These are phyloP conservation scores for Tonatia bakeri DNA, from an alignment of 2,113 vertebrate species.

Conservation along the genomic window DNA sequence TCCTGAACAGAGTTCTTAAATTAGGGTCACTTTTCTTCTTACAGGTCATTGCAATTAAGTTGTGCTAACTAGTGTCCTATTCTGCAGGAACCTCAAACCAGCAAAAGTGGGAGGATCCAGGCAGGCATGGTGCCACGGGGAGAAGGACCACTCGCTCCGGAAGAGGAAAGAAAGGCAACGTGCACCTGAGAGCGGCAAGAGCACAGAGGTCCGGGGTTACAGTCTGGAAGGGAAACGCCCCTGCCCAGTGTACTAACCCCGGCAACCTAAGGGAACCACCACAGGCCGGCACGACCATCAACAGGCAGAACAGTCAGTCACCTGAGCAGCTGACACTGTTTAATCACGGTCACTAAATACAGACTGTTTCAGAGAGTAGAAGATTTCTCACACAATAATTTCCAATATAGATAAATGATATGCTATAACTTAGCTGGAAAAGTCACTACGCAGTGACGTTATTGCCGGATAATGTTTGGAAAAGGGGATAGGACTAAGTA, in stretches of 20 bases:
- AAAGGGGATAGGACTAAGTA: not conserved
- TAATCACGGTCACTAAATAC: not conserved
- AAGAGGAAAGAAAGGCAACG: not conserved
- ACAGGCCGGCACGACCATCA: not conserved
- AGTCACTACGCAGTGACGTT: not conserved
- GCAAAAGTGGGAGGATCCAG: not conserved
- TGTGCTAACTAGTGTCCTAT: not conserved
- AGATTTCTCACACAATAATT: not conserved
- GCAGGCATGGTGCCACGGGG: not conserved
- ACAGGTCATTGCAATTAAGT: not conserved
- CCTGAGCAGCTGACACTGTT: not conserved
- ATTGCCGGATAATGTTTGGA: not conserved
- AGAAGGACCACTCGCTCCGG: not conserved
- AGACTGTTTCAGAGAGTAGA: constrained; percentile 1
- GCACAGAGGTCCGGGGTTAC: too few relatives aligned
- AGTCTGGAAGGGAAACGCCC: not conserved
- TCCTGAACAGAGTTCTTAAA: not conserved
- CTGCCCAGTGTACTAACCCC: not conserved
- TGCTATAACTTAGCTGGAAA: not conserved
- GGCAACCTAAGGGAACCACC: not conserved
- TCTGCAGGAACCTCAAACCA: not conserved
- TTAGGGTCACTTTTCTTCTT: not conserved
- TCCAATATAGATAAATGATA: not conserved
- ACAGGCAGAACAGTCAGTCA: not conserved
- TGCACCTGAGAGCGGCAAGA: not conserved